Evolutionary conservation across 2,797 vertebrate genomes (phyloP).

Genomic region (Cichlasoma orientale): DNA sequence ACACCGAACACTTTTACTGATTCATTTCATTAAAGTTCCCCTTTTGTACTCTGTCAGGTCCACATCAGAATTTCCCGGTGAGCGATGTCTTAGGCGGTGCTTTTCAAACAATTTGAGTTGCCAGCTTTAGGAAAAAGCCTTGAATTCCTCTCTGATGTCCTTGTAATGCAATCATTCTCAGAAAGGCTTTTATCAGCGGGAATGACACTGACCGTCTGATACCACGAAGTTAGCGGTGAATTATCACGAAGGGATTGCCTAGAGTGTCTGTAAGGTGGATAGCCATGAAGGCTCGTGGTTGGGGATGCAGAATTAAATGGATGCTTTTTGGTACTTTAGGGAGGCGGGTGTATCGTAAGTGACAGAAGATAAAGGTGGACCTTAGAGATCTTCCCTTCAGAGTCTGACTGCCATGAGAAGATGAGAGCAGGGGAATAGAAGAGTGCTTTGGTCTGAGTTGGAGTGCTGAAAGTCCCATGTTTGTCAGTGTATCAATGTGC

Average conservation of each 20-base stretch:
- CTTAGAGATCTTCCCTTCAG: conserved; percentile 63
- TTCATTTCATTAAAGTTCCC: conserved; percentile 33
- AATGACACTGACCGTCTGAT: conserved; percentile 51
- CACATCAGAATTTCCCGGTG: conserved; percentile 39
- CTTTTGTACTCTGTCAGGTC: conserved; percentile 58
- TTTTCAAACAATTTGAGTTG: conserved; percentile 64
- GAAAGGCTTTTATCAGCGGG: conserved; percentile 52
- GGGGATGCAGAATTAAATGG: conserved; percentile 48
- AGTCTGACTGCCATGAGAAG: conserved; percentile 74
- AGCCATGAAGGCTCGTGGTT: conserved; percentile 55
- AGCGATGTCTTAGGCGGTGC: conserved; percentile 43
- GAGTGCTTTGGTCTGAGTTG: conserved; percentile 66
- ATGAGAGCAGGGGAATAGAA: conserved; percentile 40
- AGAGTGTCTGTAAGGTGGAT: conserved; percentile 52
- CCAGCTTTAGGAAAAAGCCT: conserved; percentile 60
- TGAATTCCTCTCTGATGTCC: conserved; percentile 66
- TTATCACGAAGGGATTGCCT: conserved; percentile 60
- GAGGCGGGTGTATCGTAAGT: conserved; percentile 53
- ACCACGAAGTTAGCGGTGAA: conserved; percentile 53
- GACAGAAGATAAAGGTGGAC: conserved; percentile 53
- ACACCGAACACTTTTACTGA: conserved; percentile 26
- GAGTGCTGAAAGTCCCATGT: conserved; percentile 81
- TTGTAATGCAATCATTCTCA: conserved; percentile 68
- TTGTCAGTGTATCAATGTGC: conserved; percentile 81
- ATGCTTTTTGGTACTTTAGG: conserved; percentile 61